Conservation (phyloP, 2,797 vertebrate genomes). For the Acestrorhynchus altus region DNA sequence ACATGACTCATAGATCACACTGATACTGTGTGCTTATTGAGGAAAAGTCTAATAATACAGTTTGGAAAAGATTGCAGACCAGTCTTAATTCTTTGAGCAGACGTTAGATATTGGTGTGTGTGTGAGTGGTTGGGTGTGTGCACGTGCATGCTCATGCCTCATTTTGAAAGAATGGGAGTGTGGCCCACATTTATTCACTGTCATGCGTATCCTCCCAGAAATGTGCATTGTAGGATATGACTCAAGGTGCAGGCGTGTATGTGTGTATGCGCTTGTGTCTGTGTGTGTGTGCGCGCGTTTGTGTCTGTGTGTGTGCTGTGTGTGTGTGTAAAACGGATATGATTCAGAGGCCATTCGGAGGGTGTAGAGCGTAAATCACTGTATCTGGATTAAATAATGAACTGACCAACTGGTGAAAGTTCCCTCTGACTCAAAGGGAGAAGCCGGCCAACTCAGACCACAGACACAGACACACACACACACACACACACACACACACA, state of each 20-base stretch:
- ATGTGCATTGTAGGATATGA: conserved; percentile 30
- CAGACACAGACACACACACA: conserved; percentile 37
- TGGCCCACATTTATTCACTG: neutral
- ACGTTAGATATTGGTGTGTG: conserved; percentile 19
- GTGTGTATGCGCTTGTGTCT: conserved; percentile 30
- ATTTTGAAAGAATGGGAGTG: conserved; percentile 18
- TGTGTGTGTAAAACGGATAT: conserved; percentile 40
- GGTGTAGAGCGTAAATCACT: conserved; percentile 55
- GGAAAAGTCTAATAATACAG: conserved; percentile 3
- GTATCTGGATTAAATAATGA: conserved; percentile 41
- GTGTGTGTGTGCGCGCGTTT: conserved; percentile 37
- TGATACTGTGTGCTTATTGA: neutral
- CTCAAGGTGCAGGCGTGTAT: conserved; percentile 46
- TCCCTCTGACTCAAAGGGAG: conserved; percentile 69
- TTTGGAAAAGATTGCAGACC: neutral
- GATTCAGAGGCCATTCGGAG: conserved; percentile 60
- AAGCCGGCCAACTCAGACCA: conserved; percentile 48
- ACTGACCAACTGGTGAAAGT: conserved; percentile 53
- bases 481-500: conserved; percentile 16
- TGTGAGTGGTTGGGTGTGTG: conserved; percentile 28
- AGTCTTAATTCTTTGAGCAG: neutral
- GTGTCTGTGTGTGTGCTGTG: conserved; percentile 43
- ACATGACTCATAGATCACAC: neutral
- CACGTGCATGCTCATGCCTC: conserved; percentile 16
- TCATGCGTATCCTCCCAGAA: neutral